Base-by-base conservation (phyloP, 2,797 vertebrate species). In the Novumbra hubbsi region DNA sequence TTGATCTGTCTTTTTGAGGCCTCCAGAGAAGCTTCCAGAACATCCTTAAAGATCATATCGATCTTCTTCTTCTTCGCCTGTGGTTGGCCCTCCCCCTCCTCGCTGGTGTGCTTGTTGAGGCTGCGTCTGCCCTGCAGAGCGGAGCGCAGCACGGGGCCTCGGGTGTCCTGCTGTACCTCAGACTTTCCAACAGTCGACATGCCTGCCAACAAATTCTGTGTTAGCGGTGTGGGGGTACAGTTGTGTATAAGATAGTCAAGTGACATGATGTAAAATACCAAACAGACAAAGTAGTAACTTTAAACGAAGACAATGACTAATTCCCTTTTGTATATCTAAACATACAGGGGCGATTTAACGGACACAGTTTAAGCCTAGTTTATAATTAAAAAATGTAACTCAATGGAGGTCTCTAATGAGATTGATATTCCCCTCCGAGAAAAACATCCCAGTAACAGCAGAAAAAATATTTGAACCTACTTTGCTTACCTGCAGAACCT, bases 31-130 rank as follows among this genome's bases (percentile, higher is more conserved):
- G 96, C 96, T 80, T 97, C 95, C 38, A 98, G 82, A 27, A 96
- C 95, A 0, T 98, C 95, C 92, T 97, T 98, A 90, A 97, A 99
- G 81, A 97, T 96, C 73, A 97, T 94, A 85, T 98, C 95, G 2
- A 98, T 97, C 87, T 96, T 98, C 90, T 98, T 98, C 90, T 95
- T 98, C 91, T 99, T 98, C 72, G 95, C 85, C 50, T 95, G 95
- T 73, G 94, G 89, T 75, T 95, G 94, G 5, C 84, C 70, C 1
- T 97, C 96, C 1, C 89, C 88, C 69, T 97, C 96, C 0, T 96
- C 95, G 66, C 85, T 90, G 64, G 87, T 83, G 70, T 93, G 94
- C 78, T 95, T 96, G 72, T 76, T 89, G 88, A 77, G 91, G 86
- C 84, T 92, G 85, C 90, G 91, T 93, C 87, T 94, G 79, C 90